These are phyloP conservation scores for Phylloscopus collybita DNA, from an alignment of 2,797 vertebrate genomes.

Conservation along the genomic window DNA sequence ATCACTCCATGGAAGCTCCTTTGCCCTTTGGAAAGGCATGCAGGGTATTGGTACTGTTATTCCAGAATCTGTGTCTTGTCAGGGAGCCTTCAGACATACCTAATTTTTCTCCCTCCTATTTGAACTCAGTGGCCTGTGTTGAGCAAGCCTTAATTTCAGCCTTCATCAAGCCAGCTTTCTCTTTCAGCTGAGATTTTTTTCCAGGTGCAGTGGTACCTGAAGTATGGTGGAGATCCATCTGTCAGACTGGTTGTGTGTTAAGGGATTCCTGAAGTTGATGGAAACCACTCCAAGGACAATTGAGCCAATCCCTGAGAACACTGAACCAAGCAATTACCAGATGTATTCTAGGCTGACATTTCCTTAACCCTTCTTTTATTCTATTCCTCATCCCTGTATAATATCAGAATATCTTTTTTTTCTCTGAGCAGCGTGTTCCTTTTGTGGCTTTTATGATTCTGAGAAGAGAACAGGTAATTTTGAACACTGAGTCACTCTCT, in stretches of 20 bases:
- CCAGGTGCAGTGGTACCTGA: background rate
- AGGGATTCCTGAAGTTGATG: background rate
- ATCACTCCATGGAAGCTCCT: background rate
- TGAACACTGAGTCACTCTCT: background rate
- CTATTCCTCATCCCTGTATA: background rate
- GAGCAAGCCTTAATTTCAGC: background rate
- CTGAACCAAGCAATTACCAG: background rate
- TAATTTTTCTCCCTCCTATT: background rate
- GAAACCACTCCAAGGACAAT: background rate
- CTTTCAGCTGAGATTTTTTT: constrained; percentile 3
- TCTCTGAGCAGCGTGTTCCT: background rate
- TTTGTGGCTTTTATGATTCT: background rate
- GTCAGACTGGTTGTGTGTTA: background rate
- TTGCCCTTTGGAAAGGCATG: constrained; percentile 29
- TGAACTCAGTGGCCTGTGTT: background rate
- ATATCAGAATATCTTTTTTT: background rate
- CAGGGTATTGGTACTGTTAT: background rate
- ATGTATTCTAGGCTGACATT: background rate
- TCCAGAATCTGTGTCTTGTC: background rate
- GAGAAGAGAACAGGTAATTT: constrained; percentile 24
- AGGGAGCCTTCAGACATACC: background rate
- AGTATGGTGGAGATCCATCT: background rate
- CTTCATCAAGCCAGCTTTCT: background rate
- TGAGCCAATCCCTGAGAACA: background rate
- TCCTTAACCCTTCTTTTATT: constrained; percentile 12